Evolutionary conservation across 2,797 vertebrate species (phyloP), one percentile per base, ranked within the genome.

Genomic region (Tolypeutes matacus): DNA sequence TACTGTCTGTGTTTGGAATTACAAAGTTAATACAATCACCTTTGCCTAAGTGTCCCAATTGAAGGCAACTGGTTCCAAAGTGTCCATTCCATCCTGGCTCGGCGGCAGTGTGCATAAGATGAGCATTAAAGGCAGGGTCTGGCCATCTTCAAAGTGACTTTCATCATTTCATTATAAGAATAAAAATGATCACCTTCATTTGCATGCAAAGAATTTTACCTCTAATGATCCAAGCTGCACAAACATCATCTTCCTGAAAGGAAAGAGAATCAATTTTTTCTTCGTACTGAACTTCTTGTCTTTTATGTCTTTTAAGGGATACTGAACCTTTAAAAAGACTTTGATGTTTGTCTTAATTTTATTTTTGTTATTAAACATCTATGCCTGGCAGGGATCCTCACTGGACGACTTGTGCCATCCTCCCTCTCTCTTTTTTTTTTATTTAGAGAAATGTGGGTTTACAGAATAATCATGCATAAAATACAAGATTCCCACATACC

Each of bases 311-410:
- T 95, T 67, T 94, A 86, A 96, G 11, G 31, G 11, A 62, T 42
- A 72, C 2, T 7, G 89, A 69, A 84, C 75, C 11, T 78, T 96
- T 90, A 75, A 97, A 95, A 34, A 62, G 25, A 23, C 51, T 93
- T 97, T 94, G 86, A 95, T 94, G 27, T 86, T 93, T 94, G 21
- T 49, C 73, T 36, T 5, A 58, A 62, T 95, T 94, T 96, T 56
- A 78, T 87, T 97, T 69, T 92, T 97, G 49, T n/a, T 95, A 75
- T 34, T 78, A 92, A 23, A 76, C 36, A 10, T 96, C 91, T 77
- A 46, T 83, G 13, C 27, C 75, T 72, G 83, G 85, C 92, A 86
- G 82, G 12, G 6, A 96, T 97, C 88, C 60, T 80, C 89, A 97
- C 77, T 70, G 94, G 95, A 95, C 69, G 86, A 9, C 65, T 92